Evolutionary conservation across 1,140 invertebrate genomes (phyloP).

Genomic region (Antheraea pernyi): DNA sequence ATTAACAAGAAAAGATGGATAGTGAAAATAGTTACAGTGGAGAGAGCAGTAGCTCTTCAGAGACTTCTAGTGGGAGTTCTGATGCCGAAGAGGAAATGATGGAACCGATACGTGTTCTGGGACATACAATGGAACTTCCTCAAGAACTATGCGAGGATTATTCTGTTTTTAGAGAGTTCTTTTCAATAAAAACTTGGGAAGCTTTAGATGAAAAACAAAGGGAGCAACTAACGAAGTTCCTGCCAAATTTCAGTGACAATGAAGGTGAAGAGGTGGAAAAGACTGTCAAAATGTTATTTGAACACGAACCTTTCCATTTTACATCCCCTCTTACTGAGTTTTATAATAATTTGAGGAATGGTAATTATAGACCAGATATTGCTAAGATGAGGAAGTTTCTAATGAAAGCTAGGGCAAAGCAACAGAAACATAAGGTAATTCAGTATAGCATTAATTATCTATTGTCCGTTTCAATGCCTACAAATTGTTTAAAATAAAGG

Average conservation of each 20-base stretch:
- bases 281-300: conserved; percentile 84
- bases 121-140: conserved; percentile 79
- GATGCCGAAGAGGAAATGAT: conserved; percentile 78
- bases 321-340: conserved; percentile 85
- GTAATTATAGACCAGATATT: conserved; percentile 83
- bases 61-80: conserved; percentile 63
- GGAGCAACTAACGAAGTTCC: conserved; percentile 82
- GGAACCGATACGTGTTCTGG: conserved; percentile 76
- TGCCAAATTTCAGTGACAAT: conserved; percentile 85
- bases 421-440: conserved; percentile 67
- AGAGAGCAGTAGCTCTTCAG: conserved; percentile 66
- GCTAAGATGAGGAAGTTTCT: conserved; percentile 79
- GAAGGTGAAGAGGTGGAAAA: conserved; percentile 83
- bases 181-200: conserved; percentile 83
- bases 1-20: conserved; percentile 64
- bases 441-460: background rate
- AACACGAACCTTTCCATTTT: conserved; percentile 85
- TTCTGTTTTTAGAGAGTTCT: conserved; percentile 83
- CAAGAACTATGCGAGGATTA: conserved; percentile 82
- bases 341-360: conserved; percentile 84
- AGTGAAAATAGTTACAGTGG: conserved; percentile 71
- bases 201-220: conserved; percentile 81
- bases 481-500: too few species aligned
- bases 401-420: conserved; percentile 65
- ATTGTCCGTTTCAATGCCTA: too few species aligned